phyloP scores from a whole-genome alignment of 1,140 invertebrate genomes.

The Manduca sexta region DNA sequence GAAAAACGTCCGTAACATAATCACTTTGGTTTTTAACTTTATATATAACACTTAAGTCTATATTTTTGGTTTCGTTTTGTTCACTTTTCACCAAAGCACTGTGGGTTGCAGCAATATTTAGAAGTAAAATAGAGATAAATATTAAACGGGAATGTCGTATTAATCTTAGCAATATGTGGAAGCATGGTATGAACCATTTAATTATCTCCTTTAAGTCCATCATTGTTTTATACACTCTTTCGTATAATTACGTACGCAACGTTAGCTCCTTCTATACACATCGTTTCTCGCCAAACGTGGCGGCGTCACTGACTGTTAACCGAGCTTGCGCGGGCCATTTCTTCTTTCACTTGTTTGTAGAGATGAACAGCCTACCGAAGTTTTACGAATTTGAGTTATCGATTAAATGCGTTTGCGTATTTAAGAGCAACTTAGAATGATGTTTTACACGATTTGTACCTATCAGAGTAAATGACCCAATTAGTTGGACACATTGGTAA shows the following conservation, averaged over 20 bases:
- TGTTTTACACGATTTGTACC: too few relatives aligned
- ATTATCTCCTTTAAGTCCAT: constrained; percentile 67
- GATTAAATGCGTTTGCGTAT: too few relatives aligned
- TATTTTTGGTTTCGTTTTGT: constrained; percentile 1
- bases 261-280: constrained; percentile 15
- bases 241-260: constrained; percentile 2
- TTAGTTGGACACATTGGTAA: too few relatives aligned
- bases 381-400: too few relatives aligned
- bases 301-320: constrained; percentile 32
- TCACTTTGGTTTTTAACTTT: background rate
- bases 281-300: constrained; percentile 37
- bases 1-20: background rate
- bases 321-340: constrained; percentile 38
- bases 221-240: constrained; percentile 15
- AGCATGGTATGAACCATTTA: constrained; percentile 66
- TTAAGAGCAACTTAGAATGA: too few relatives aligned
- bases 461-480: too few relatives aligned
- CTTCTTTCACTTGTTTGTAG: constrained; percentile 48
- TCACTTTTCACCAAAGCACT: background rate
- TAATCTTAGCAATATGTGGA: constrained; percentile 37
- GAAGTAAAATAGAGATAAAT: constrained; percentile 56
- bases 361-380: too few relatives aligned
- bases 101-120: constrained; percentile 20
- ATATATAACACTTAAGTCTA: constrained; percentile 1
- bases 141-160: constrained; percentile 33